Evolutionary conservation across 2,888 invertebrate genomes (phyloP).

Genomic region (Pseudococcus viburni): DNA sequence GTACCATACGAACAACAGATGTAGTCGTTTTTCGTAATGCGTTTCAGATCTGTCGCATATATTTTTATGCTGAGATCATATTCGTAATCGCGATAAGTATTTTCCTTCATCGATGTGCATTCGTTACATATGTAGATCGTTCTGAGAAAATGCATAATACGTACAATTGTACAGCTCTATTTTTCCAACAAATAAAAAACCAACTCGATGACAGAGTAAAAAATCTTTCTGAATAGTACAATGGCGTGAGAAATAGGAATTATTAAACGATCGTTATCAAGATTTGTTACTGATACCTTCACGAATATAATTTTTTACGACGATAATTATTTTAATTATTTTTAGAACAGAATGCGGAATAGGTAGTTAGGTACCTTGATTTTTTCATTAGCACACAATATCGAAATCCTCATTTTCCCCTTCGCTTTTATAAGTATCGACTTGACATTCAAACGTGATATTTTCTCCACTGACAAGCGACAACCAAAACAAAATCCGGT

Average conservation of each 20-base stretch:
- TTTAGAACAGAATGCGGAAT: too few species aligned
- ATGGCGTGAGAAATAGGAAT: constrained; percentile 12
- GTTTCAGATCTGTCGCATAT: background rate
- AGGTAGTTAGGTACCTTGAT: too few species aligned
- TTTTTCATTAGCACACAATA: too few species aligned
- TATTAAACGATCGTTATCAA: background rate
- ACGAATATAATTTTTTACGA: background rate
- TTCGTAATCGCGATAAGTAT: constrained; percentile 19
- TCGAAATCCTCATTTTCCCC: background rate
- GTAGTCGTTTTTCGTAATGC: background rate
- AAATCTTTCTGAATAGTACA: background rate
- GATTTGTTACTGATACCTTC: too few species aligned
- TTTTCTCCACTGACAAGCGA: background rate
- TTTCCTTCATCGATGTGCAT: background rate
- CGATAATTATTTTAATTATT: background rate
- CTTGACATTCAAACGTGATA: background rate
- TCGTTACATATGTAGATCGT: background rate
- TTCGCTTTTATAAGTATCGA: background rate
- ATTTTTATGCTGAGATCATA: background rate
- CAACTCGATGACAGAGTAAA: constrained; percentile 1
- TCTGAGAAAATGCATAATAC: background rate
- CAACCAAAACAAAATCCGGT: background rate
- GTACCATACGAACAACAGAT: constrained; percentile 11
- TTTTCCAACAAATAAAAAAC: background rate
- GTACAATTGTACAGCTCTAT: background rate